These are phyloP conservation scores for Exephanes ischioxanthus DNA, from an alignment of 2,888 invertebrate genomes.

Conservation along the genomic window DNA sequence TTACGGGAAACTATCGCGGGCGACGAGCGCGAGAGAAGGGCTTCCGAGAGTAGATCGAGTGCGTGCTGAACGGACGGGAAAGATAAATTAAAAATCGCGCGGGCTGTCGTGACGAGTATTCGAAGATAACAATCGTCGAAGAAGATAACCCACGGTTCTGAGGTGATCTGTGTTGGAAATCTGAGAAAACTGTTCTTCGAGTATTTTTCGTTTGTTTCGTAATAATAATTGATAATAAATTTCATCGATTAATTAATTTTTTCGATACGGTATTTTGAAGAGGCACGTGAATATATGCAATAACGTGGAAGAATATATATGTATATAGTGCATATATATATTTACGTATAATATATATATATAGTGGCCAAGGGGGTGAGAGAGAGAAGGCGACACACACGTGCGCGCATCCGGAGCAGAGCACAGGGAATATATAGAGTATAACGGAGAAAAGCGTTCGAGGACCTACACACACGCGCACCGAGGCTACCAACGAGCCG, in stretches of 20 bases:
- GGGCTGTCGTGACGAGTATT: too few relatives aligned
- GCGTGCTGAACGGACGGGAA: too few relatives aligned
- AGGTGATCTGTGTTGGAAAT: not conserved
- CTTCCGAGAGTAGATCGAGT: too few relatives aligned
- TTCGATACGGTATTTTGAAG: not conserved
- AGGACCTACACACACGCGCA: slow-evolving; percentile 24
- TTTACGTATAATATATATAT: not conserved
- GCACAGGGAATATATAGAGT: slow-evolving; percentile 38
- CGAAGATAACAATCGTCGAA: not conserved
- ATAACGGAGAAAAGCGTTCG: slow-evolving; percentile 30
- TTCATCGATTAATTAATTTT: not conserved
- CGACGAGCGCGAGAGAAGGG: too few relatives aligned
- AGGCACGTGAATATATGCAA: slow-evolving; percentile 15
- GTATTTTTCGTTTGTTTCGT: not conserved
- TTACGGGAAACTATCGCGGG: too few relatives aligned
- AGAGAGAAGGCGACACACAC: slow-evolving; percentile 60
- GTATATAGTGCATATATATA: not conserved
- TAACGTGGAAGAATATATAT: slow-evolving; percentile 5
- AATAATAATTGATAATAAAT: not conserved
- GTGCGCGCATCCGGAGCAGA: slow-evolving; percentile 53
- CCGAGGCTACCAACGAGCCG: not conserved
- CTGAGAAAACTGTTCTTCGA: not conserved
- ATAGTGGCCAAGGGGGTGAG: slow-evolving; percentile 38
- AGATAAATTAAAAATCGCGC: too few relatives aligned
- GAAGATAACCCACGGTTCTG: too few relatives aligned